Base-by-base conservation (phyloP, 2,888 invertebrate genomes). In the Cephonodes hylas region DNA sequence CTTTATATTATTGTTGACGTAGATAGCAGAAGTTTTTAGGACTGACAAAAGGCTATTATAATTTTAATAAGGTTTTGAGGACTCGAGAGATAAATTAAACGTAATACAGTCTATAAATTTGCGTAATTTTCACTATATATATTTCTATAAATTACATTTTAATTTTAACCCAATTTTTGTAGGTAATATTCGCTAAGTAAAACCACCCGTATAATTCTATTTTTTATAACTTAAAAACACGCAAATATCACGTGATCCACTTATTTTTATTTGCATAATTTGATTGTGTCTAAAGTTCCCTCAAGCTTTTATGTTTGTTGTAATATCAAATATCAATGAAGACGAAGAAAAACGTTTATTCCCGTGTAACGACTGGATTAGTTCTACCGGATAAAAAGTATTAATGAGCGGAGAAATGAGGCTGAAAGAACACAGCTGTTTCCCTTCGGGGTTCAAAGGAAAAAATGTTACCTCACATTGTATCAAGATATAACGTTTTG, bases 321-420 rank as follows among this genome's bases (percentile, higher is more conserved):
- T 5, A 31, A 31, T 53, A 53, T 53, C 53, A 53, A 53, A 53
- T 53, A 53, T 53, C 53, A 53, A 31, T 27, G 48, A 15, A 25
- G 25, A 18, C 23, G n/a, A 6, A 8, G n/a, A 38, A 38, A 57
- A 22, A 23, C 15, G 23, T 31, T 23, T 10, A 45, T 22, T n/a
- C 22, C 18, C 3, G 13, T 22, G 60, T 44, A 42, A 7, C 22
- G 59, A 57, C 31, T 38, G 20, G 5, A 42, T 56, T 27, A 60
- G 58, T 62, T 65, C 44, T 15, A 38, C 45, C 53, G 59, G 59
- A 59, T 62, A 64, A 61, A 61, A 63, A 57, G 25, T 71, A 53
- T 73, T 75, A 75, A 79, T 73, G 75, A 76, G 70, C 64, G 65
- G 45, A 66, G 66, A 66, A 68, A 64, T 67, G 60, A 61, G 61